Evolutionary conservation across 2,113 vertebrate genomes (phyloP).

Genomic region (Pteropus alecto): DNA sequence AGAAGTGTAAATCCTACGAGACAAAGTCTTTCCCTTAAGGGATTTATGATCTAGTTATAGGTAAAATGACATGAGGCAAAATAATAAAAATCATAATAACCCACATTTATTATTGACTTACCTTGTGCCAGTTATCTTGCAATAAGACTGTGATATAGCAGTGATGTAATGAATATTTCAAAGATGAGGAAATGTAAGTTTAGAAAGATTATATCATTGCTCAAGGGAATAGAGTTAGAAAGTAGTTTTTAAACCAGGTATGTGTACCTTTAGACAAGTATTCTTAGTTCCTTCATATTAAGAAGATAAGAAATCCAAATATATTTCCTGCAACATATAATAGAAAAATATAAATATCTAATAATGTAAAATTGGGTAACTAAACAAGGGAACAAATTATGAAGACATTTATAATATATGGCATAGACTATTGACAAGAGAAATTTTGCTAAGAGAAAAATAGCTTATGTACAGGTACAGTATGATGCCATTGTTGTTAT

Average conservation of each 20-base stretch:
- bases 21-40: background rate
- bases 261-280: background rate
- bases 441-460: constrained; percentile 19
- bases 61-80: background rate
- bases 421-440: background rate
- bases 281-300: background rate
- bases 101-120: background rate
- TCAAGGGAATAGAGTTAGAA: background rate
- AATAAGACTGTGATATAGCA: background rate
- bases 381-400: background rate
- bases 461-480: background rate
- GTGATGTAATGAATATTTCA: background rate
- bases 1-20: background rate
- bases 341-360: background rate
- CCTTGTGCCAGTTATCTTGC: background rate
- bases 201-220: background rate
- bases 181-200: background rate
- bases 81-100: background rate
- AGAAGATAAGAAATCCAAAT: background rate
- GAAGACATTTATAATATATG: background rate
- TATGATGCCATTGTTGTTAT: background rate
- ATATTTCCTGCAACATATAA: background rate
- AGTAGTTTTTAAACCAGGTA: background rate
- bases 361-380: background rate
- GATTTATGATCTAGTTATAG: background rate